Evolutionary conservation across 2,113 vertebrate species (phyloP), one percentile per base, ranked within the genome.

Genomic region (Pongo pygmaeus): DNA sequence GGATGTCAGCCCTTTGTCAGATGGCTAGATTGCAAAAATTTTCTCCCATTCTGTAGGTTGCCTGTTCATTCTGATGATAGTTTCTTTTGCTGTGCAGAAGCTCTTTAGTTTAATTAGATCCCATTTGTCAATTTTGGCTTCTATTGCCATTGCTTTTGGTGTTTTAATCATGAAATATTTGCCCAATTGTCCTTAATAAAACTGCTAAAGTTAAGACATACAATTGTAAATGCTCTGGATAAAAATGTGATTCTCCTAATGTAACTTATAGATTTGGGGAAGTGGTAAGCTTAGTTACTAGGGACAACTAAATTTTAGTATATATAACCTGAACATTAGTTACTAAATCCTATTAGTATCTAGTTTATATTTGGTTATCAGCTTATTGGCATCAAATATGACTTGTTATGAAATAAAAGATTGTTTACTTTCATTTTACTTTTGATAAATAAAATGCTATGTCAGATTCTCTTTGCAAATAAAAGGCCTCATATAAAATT

Each of bases 381-480:
- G 70, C 11, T 46, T 81, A 75, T 1, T 43, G 75, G 22, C 38
- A 93, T 70, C 38, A 93, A 85, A 89, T 38, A 75, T 74, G 35
- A 80, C 48, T 88, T 61, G 22, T 75, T 84, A 61, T 46, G 61
- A 84, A 96, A 96, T 64, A 72, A 46, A 77, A 93, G 48, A 35
- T 20, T 79, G 3, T 64, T 91, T 25, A 18, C 27, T 94, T 96
- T 90, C 20, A n/a, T 52, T 80, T 79, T 80, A 6, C 4, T 91
- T 94, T 93, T 78, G n/a, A 67, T 67, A 72, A 95, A 64, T 72
- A 61, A 91, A 95, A 85, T 50, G 25, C 22, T 79, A 52, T 5
- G 3, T 75, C 95, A n/a, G 17, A 83, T 50, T 95, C 40, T 90
- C 30, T 80, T 92, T 79, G 70, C 5, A 80, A 88, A 83, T 48